A percentile compares a stretch with the other conserved stretches of the same genome.
Conservation (phyloP, 37 sponge, comb jelly and placozoan genomes). For the Beroe ovata region DNA sequence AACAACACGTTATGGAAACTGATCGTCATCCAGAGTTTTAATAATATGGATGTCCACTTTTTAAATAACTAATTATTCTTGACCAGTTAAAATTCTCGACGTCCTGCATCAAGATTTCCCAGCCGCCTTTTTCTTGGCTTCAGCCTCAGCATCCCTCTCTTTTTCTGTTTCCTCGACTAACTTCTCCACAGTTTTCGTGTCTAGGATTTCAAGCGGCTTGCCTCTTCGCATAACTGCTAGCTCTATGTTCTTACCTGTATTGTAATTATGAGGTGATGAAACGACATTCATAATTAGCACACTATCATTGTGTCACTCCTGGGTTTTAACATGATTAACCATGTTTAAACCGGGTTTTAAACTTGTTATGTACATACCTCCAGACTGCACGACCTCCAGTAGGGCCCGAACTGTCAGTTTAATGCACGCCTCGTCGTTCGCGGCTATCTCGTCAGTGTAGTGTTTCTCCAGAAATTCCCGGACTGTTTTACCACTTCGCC, state of each 20-base stretch:
- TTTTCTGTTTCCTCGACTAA: conserved; percentile 85
- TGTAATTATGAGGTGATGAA: background rate
- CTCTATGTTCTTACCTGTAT: conserved; percentile 87
- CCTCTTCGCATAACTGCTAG: conserved; percentile 91
- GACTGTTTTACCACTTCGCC: conserved; percentile 94
- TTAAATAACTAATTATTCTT: too few species aligned
- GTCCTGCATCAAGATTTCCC: conserved; percentile 65
- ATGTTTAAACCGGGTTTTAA: too few species aligned
- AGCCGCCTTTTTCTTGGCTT: conserved; percentile 78
- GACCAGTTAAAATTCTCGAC: conserved; percentile 5
- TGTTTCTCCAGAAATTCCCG: conserved; percentile 95
- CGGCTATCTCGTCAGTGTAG: conserved; percentile 84
- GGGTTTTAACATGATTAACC: too few species aligned
- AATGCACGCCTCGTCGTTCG: conserved; percentile 77
- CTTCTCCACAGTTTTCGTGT: conserved; percentile 78
- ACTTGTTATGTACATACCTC: too few species aligned
- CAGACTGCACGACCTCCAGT: conserved; percentile 76
- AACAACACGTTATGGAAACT: too few species aligned
- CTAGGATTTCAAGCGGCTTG: conserved; percentile 81
- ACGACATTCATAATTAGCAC: too few species aligned
- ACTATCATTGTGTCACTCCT: too few species aligned
- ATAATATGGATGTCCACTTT: too few species aligned
- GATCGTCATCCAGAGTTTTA: too few species aligned
- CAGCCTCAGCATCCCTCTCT: conserved; percentile 82
- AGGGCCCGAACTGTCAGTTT: conserved; percentile 87